Evolutionary conservation across 2,797 vertebrate genomes (phyloP), one percentile per base, ranked within the genome.

Genomic region (Channa striata): DNA sequence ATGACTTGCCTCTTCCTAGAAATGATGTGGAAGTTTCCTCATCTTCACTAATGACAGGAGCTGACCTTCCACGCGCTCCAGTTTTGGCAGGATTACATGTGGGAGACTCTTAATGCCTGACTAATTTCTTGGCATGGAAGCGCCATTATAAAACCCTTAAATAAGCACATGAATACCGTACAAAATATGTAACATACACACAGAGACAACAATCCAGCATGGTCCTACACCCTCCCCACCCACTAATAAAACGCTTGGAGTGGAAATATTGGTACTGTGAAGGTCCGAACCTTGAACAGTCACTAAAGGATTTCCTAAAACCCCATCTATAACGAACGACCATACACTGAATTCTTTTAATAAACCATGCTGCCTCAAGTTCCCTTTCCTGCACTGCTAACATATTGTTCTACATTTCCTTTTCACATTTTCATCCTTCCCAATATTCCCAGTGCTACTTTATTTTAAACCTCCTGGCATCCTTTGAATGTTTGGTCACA

Each of bases 401-500:
- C 54, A 72, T 85, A 92, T 91, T 93, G 90, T 92, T 86, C 47
- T 74, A 49, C 19, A 64, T 85, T 91, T 88, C 90, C 86, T 87
- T 87, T 80, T 85, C 60, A 73, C 53, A 78, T 87, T 83, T 81
- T 76, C 72, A 87, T 82, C 72, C 85, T 89, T 85, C 82, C 89
- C 72, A 83, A 71, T 80, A 84, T 82, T 90, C 89, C 82, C 84
- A 86, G 49, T 36, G 40, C 47, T 48, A 1, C 56, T 79, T 80
- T 87, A 83, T 89, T 88, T 91, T 84, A 65, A 80, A 63, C 73
- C 72, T 73, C 17, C 21, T 11, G 40, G 63, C 70, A 81, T 83
- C 61, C 84, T 89, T 77, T 65, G 52, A 59, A 81, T 59, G 59
- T 82, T 85, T 79, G 77, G 80, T 91, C 88, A 89, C 70, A 86